Percentiles rank a stretch among this genome's conserved stretches.
Evolutionary conservation across 2,797 vertebrate species (phyloP).

Genomic region (Cuniculus paca): DNA sequence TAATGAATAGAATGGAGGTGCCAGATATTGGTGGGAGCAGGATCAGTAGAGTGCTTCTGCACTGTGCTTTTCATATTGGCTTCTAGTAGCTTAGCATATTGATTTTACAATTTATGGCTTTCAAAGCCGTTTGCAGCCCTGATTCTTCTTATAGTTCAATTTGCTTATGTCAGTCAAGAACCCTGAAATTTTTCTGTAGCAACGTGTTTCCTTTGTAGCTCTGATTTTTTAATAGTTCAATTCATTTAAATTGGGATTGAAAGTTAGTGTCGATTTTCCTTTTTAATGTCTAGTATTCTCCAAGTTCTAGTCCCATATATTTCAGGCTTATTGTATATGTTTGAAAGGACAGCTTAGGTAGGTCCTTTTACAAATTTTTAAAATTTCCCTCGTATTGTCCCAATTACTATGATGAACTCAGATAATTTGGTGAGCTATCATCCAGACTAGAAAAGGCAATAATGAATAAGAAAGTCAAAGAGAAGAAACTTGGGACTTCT

Average conservation of each 20-base stretch:
- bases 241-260: conserved; percentile 73
- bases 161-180: conserved; percentile 77
- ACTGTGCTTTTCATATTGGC: conserved; percentile 53
- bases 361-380: background rate
- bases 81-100: conserved; percentile 75
- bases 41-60: background rate
- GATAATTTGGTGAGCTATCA: background rate
- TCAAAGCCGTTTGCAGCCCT: conserved; percentile 75
- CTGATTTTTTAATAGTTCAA: conserved; percentile 72
- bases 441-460: background rate
- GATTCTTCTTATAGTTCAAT: conserved; percentile 75
- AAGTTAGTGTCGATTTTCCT: conserved; percentile 70
- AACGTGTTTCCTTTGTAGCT: conserved; percentile 68
- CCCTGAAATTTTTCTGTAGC: conserved; percentile 65
- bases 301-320: conserved; percentile 40
- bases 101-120: conserved; percentile 81
- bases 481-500: background rate
- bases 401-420: conserved; percentile 13
- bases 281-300: conserved; percentile 60
- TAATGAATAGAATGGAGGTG: conserved; percentile 58
- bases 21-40: background rate
- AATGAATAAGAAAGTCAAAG: background rate
- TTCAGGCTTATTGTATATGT: background rate
- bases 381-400: background rate
- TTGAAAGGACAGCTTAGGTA: conserved; percentile 46